Evolutionary conservation across 1,140 invertebrate species (phyloP), one percentile per base, ranked within the genome.

Genomic region (Papilio glaucus): DNA sequence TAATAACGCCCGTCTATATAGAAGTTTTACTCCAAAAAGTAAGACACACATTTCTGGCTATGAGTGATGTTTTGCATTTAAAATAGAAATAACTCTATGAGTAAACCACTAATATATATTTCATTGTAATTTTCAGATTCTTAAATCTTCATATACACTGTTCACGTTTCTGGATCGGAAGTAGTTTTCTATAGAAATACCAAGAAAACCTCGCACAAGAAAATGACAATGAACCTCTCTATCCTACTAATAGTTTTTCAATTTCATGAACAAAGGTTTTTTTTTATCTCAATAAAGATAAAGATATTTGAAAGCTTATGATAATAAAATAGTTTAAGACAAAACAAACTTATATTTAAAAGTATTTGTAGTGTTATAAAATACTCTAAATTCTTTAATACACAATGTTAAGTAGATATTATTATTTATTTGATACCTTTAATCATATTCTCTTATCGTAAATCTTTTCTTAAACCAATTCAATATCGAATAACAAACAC

Each of bases 91-190:
- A 33, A 2, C 29, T 6, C 6, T 33, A 37, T 15, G 21, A 42
- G 26, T 12, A 41, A 42, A 15, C 9, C 4, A 26, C 29, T 60
- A 72, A 15, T n/a, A 26, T 37, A n/a, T 12, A 72, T 60, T 0
- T 74, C n/a, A 72, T 26, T 77, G 75, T 80, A 67, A 68, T 71
- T 89, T 83, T 26, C 87, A 89, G 86, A 84, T 89, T 13, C 75
- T 91, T 18, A 80, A 78, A 75, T 81, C 77, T n/a, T 89, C 87
- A 29, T 91, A 91, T 53, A 85, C 84, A 29, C 62, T 91, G 6
- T 88, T 88, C 61, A 89, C 89, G 37, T 81, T 91, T 69, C 74
- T 89, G 49, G 77, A 89, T 57, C 76, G 80, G 63, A 76, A 77
- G 49, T 77, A 77, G 29, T 12, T 39, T 71, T 53, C 15, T 10